Conservation (phyloP, 2,888 invertebrate genomes). For the Hypselothyrea guttata region DNA sequence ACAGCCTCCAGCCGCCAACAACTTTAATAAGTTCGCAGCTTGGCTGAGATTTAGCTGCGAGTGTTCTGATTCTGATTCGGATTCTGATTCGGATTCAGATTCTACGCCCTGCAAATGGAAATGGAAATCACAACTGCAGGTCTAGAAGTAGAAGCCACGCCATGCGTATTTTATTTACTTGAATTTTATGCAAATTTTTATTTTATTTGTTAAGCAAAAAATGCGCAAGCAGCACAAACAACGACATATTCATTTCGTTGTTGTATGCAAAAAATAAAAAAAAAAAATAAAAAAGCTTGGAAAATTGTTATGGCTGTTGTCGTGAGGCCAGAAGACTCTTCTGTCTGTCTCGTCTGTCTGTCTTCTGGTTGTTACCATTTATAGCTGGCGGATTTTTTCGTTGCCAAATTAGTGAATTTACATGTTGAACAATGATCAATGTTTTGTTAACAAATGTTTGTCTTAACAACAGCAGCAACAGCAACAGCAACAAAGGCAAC, state of each 20-base stretch:
- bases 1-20: slow-evolving; percentile 58
- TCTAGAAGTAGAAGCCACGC: slow-evolving; percentile 15
- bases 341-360: slow-evolving; percentile 31
- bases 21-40: slow-evolving; percentile 78
- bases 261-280: slow-evolving; percentile 62
- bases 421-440: slow-evolving; percentile 79
- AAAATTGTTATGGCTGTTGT: slow-evolving; percentile 39
- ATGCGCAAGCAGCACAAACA: slow-evolving; percentile 37
- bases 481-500: slow-evolving; percentile 8
- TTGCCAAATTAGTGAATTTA: slow-evolving; percentile 78
- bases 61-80: slow-evolving; percentile 50
- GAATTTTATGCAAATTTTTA: slow-evolving; percentile 77
- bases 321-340: slow-evolving; percentile 29
- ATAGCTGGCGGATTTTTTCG: slow-evolving; percentile 71
- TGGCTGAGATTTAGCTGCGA: slow-evolving; percentile 14
- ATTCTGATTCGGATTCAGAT: no score
- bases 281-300: slow-evolving; percentile 8
- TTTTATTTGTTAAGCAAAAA: slow-evolving; percentile 71
- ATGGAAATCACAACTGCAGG: background rate
- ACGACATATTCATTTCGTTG: slow-evolving; percentile 68
- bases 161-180: slow-evolving; percentile 70
- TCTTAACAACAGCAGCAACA: slow-evolving; percentile 50
- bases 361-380: slow-evolving; percentile 68
- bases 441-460: slow-evolving; percentile 77
- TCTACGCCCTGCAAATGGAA: slow-evolving; percentile 30